Conservation (phyloP, 2,113 vertebrate genomes). For the Eudorcas thomsonii region DNA sequence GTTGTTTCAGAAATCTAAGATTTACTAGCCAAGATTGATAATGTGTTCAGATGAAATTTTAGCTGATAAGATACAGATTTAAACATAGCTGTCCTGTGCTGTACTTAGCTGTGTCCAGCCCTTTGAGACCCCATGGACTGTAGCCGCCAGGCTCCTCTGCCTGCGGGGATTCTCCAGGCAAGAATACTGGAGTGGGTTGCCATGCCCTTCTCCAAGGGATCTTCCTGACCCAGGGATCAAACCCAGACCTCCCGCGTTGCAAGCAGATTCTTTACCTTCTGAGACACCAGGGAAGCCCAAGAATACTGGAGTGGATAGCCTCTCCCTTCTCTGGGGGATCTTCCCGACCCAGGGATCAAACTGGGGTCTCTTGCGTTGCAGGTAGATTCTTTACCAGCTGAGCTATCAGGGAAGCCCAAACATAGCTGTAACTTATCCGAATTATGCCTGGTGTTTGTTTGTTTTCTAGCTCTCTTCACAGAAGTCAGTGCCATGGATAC, state of each 20-base stretch:
- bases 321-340: not conserved
- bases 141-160: not conserved
- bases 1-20: not conserved
- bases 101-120: not conserved
- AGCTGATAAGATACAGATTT: not conserved
- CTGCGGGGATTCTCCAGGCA: not conserved
- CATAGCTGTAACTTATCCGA: not conserved
- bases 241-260: rapidly evolving
- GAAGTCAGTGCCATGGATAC: conserved; percentile 89
- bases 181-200: not conserved
- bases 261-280: not conserved
- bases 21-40: not conserved
- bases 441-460: not conserved
- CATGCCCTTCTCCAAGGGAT: not conserved
- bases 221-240: not conserved
- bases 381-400: not conserved
- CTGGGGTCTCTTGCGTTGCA: not conserved
- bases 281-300: not conserved
- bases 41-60: not conserved
- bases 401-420: not conserved
- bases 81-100: not conserved
- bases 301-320: not conserved
- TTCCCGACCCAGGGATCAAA: not conserved
- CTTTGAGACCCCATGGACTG: not conserved
- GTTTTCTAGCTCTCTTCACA: conserved; percentile 82